Conservation (phyloP, 1,140 invertebrate genomes). For the Anastatus disparis region DNA sequence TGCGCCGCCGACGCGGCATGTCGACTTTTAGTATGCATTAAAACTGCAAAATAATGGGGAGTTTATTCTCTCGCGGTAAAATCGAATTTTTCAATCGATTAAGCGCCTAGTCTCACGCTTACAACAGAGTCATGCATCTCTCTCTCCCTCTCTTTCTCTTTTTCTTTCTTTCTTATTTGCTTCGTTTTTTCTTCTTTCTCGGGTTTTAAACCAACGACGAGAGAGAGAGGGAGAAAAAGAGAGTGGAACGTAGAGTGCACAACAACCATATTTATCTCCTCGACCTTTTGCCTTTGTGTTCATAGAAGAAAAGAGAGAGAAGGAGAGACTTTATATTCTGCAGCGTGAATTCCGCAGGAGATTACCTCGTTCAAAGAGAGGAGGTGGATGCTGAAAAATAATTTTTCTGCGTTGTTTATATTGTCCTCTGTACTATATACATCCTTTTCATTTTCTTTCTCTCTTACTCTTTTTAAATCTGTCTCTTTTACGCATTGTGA, state of each 20-base stretch:
- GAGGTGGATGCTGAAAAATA: slow-evolving; percentile 3
- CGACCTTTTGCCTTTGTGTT: slow-evolving; percentile 5
- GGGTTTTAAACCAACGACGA: neutral
- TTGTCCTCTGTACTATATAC: neutral
- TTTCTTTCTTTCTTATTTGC: neutral
- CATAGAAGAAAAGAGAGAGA: too few species aligned
- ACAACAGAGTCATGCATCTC: neutral
- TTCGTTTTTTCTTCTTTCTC: neutral
- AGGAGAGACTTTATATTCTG: slow-evolving; percentile 8
- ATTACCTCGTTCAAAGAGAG: slow-evolving; percentile 2
- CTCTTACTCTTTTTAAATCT: too few species aligned
- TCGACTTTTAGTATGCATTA: slow-evolving; percentile 32
- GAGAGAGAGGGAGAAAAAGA: neutral
- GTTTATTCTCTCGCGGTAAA: slow-evolving; percentile 4
- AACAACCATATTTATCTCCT: slow-evolving; percentile 12
- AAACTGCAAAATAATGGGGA: slow-evolving; percentile 26
- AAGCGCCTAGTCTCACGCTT: neutral
- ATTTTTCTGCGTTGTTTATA: slow-evolving; percentile 7
- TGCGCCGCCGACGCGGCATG: too few species aligned
- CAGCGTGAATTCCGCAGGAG: neutral
- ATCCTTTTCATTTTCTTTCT: too few species aligned
- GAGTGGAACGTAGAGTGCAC: too few species aligned
- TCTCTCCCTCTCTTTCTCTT: neutral
- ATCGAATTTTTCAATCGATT: slow-evolving; percentile 37
- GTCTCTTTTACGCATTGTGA: too few species aligned